Conservation (phyloP, 2,113 vertebrate genomes). For the Ctenodactylus gundi region DNA sequence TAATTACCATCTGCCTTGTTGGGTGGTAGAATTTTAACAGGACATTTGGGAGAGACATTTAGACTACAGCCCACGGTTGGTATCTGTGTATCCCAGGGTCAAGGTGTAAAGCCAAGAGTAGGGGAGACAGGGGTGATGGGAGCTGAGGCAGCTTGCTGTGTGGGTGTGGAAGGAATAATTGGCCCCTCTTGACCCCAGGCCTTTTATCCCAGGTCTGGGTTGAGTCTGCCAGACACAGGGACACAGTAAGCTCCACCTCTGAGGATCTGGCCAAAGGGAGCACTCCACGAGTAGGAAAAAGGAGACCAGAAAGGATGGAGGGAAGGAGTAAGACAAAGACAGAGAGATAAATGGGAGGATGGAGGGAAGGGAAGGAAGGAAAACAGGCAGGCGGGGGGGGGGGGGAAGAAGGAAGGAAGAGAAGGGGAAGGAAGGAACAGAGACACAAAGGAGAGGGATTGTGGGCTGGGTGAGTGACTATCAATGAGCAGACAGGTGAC, state of each 20-base stretch:
- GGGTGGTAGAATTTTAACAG: neutral
- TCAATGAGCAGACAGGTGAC: fast-evolving
- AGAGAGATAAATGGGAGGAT: no score
- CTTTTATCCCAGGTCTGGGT: neutral
- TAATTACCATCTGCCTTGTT: neutral
- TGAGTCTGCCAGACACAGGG: neutral
- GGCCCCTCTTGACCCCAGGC: neutral
- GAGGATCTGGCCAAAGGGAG: neutral
- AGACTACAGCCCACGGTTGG: no score
- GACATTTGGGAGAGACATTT: neutral
- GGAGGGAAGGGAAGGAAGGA: fast-evolving
- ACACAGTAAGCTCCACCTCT: neutral
- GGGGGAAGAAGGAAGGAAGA: no score
- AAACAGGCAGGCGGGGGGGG: fast-evolving
- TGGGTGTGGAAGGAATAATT: no score
- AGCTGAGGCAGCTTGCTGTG: neutral
- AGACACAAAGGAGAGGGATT: neutral
- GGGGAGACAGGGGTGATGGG: neutral
- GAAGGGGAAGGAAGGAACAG: neutral
- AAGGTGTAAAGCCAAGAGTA: neutral
- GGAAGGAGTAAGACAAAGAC: no score
- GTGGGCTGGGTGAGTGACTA: neutral
- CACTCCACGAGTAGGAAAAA: no score
- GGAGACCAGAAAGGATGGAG: neutral
- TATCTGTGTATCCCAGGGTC: neutral